Percentiles rank a stretch among this genome's conserved stretches.
Conservation (phyloP, 1,140 invertebrate genomes). For the Drosophila bocki region DNA sequence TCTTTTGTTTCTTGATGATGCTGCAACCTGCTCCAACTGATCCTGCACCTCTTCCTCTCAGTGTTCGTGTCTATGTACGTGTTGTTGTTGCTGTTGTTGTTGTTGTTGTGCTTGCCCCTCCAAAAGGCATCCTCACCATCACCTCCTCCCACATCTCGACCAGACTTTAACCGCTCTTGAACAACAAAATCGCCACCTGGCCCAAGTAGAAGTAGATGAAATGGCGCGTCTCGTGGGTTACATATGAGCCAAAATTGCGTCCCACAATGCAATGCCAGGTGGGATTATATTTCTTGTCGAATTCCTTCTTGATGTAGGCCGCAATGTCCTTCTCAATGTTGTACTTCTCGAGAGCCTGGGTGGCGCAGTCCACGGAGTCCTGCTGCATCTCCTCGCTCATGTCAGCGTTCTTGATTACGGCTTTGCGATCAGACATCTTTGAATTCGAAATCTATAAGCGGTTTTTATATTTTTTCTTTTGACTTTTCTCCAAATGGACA, state of each 20-base stretch:
- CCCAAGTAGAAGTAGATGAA: slow-evolving; percentile 99
- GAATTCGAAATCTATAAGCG: slow-evolving; percentile 11
- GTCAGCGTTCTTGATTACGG: slow-evolving; percentile 99
- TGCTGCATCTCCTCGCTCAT: slow-evolving; percentile 99
- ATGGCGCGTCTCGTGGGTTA: slow-evolving; percentile 98
- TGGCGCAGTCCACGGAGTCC: slow-evolving; percentile 99
- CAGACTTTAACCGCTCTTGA: slow-evolving; percentile 96
- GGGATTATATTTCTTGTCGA: slow-evolving; percentile 99
- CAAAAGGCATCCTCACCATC: slow-evolving; percentile 63
- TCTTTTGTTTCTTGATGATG: neutral
- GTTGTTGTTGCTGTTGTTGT: slow-evolving; percentile 20
- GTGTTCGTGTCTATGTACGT: slow-evolving; percentile 36
- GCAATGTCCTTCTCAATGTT: slow-evolving; percentile 99
- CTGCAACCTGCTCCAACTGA: slow-evolving; percentile 17
- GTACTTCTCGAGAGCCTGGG: slow-evolving; percentile 99
- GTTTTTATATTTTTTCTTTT: slow-evolving; percentile 13
- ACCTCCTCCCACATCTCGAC: slow-evolving; percentile 62
- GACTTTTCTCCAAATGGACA: neutral
- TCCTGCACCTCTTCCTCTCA: slow-evolving; percentile 19
- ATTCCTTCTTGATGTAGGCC: slow-evolving; percentile 99
- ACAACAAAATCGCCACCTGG: slow-evolving; percentile 98
- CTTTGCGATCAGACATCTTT: slow-evolving; percentile 98
- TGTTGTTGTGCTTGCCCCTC: slow-evolving; percentile 36
- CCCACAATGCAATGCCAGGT: slow-evolving; percentile 99
- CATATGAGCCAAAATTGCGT: slow-evolving; percentile 97